Conservation (phyloP, 2,113 vertebrate genomes). For the Nipponia nippon region DNA sequence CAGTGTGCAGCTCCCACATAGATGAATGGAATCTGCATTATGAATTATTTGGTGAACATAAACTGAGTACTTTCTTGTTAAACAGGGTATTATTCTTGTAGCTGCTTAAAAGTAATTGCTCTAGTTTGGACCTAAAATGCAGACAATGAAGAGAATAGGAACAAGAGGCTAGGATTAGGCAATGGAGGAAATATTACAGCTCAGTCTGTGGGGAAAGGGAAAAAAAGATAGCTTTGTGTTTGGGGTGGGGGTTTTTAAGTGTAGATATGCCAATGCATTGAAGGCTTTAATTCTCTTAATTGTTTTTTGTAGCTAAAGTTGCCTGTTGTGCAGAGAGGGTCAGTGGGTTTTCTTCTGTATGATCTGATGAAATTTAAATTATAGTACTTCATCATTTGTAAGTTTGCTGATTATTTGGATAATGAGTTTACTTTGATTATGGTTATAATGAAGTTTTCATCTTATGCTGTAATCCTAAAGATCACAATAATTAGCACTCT, state of each 20-base stretch:
- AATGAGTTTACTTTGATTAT: background rate
- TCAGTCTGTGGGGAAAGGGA: background rate
- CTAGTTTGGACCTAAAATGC: background rate
- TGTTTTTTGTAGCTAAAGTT: background rate
- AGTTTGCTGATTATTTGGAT: background rate
- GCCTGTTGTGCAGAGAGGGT: background rate
- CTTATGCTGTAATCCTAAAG: background rate
- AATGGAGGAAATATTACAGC: background rate
- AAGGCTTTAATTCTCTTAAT: background rate
- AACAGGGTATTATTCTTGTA: background rate
- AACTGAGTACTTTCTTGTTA: background rate
- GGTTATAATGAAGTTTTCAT: background rate
- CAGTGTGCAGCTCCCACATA: background rate
- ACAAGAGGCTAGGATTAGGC: background rate
- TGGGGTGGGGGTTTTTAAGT: background rate
- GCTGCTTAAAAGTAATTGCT: background rate
- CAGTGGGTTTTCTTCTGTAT: background rate
- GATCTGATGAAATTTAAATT: background rate
- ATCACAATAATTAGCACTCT: background rate
- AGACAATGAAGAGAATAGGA: background rate
- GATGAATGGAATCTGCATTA: background rate
- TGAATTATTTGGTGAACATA: background rate
- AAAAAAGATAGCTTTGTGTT: background rate
- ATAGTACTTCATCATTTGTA: background rate
- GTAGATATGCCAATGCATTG: background rate